Conservation (phyloP, 1,140 invertebrate species). For the Bombus sylvicola region DNA sequence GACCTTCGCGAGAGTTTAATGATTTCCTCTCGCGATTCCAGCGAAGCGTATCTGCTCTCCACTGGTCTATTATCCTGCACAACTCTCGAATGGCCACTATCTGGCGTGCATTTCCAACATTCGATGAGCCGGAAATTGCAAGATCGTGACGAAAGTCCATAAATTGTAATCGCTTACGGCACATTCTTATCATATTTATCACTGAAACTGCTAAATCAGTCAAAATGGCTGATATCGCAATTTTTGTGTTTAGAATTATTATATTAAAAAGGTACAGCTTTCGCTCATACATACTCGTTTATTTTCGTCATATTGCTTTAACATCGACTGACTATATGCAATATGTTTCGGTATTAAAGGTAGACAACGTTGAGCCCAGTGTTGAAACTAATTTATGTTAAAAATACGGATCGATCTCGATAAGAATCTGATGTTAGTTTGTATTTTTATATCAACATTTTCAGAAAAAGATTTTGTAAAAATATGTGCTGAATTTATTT, state of each 20-base stretch:
- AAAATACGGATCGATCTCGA: no score
- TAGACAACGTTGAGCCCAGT: no score
- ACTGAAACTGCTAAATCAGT: not conserved
- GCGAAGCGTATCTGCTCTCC: not conserved
- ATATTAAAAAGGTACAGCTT: no score
- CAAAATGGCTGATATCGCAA: no score
- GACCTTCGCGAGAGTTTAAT: constrained; percentile 32
- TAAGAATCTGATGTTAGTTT: no score
- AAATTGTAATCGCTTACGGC: not conserved
- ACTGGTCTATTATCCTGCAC: constrained; percentile 18
- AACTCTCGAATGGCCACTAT: constrained; percentile 1
- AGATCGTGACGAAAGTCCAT: not conserved
- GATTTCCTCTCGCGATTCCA: constrained; percentile 29
- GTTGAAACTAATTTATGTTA: no score
- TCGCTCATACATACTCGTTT: no score
- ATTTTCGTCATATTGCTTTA: no score
- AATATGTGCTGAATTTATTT: not conserved
- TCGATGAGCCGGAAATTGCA: not conserved
- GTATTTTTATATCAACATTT: no score
- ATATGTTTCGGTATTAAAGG: no score
- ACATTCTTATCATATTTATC: not conserved
- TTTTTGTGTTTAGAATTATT: not conserved
- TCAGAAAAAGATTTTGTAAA: not conserved
- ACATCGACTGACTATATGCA: no score
- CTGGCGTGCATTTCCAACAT: not conserved